Evolutionary conservation across 1,140 invertebrate genomes (phyloP).

Genomic region (Caenorhabditis latens): DNA sequence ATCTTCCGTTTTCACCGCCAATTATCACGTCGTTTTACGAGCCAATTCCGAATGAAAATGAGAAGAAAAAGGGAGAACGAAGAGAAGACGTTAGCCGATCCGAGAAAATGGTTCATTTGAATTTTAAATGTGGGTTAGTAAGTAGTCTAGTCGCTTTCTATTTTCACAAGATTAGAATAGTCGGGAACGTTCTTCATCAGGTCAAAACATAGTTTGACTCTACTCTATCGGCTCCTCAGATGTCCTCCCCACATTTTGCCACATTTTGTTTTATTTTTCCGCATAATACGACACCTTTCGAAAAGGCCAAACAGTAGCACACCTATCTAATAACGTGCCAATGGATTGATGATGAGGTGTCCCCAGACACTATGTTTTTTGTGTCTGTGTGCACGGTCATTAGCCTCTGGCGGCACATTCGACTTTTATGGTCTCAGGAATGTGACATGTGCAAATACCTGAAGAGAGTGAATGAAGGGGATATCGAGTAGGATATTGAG

Average conservation of each 20-base stretch:
- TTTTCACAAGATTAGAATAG: too few relatives aligned
- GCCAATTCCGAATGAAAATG: background rate
- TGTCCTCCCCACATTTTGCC: too few relatives aligned
- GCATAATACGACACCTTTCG: too few relatives aligned
- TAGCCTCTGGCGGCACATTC: background rate
- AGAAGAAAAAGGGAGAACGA: background rate
- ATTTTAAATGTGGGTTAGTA: conserved; percentile 19
- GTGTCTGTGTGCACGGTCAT: background rate
- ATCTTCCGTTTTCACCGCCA: conserved; percentile 50
- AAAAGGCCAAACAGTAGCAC: too few relatives aligned
- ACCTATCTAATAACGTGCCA: background rate
- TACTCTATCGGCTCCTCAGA: too few relatives aligned
- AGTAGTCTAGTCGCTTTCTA: too few relatives aligned
- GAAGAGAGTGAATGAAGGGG: too few relatives aligned
- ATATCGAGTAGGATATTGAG: background rate
- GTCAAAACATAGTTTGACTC: too few relatives aligned
- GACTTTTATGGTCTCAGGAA: conserved; percentile 36
- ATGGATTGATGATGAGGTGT: background rate
- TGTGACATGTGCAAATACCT: conserved; percentile 9
- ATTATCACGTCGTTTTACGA: conserved; percentile 54
- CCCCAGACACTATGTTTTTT: too few relatives aligned
- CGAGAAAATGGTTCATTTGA: conserved; percentile 40
- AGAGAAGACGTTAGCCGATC: background rate
- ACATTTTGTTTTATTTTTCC: too few relatives aligned
- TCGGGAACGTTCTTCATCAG: too few relatives aligned